Percentiles rank a stretch among this genome's conserved stretches.
These are phyloP conservation scores for Caenorhabditis tropicalis DNA, from an alignment of 1,140 invertebrate species.

Conservation along the genomic window DNA sequence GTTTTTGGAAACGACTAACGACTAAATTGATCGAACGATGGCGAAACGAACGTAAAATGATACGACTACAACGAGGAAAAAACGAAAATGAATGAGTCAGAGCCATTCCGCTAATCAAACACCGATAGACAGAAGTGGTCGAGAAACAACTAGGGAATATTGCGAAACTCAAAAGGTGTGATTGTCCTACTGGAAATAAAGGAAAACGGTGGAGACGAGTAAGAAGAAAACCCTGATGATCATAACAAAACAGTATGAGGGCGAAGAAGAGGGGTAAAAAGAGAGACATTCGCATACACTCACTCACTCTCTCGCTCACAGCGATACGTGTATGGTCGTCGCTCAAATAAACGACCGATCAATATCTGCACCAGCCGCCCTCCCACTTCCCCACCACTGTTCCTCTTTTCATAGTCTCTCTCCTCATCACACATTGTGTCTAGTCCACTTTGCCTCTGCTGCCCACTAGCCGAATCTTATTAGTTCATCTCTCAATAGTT, in stretches of 20 bases:
- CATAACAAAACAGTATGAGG: neutral
- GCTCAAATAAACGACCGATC: constrained; percentile 40
- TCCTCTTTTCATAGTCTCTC: neutral
- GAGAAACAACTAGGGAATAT: neutral
- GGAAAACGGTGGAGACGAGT: neutral
- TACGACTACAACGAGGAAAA: neutral
- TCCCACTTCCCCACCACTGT: neutral
- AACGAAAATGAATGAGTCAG: neutral
- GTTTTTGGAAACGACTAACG: neutral
- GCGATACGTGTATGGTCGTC: constrained; percentile 31
- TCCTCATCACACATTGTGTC: neutral
- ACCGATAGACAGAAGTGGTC: neutral
- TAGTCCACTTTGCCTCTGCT: neutral
- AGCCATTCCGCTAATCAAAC: constrained; percentile 1
- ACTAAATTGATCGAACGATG: neutral
- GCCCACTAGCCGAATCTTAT: constrained; percentile 36
- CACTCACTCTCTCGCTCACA: too few species aligned
- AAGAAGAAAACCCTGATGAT: neutral
- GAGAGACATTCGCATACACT: constrained; percentile 14
- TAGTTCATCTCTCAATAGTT: constrained; percentile 37
- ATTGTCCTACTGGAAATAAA: neutral
- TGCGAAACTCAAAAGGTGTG: neutral
- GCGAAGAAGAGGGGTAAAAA: neutral
- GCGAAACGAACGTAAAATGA: neutral
- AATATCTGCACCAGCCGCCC: constrained; percentile 35